Evolutionary conservation across 2,797 vertebrate genomes (phyloP).

Genomic region (Euthynnus affinis): DNA sequence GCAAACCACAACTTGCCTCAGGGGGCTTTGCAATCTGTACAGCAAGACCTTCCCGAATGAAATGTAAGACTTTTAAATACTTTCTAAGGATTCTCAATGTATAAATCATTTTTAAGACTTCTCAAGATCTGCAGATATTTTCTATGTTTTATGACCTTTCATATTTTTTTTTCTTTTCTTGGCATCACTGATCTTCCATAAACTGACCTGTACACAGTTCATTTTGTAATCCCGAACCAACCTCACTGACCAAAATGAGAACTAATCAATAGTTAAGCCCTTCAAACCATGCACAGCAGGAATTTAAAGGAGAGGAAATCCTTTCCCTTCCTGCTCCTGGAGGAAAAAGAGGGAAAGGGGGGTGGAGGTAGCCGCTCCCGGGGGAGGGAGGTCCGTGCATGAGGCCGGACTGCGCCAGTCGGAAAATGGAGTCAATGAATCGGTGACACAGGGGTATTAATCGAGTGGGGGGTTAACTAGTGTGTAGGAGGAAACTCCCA

Average conservation of each 20-base stretch:
- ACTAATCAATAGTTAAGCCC: not conserved
- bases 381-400: conserved; percentile 9
- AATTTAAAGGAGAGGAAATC: conserved; percentile 43
- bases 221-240: not conserved
- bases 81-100: too few species aligned
- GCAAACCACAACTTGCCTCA: too few species aligned
- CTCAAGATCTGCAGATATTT: too few species aligned
- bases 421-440: conserved; percentile 37
- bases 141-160: too few species aligned
- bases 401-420: conserved; percentile 14
- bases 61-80: too few species aligned
- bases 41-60: too few species aligned
- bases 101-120: too few species aligned
- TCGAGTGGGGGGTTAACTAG: not conserved
- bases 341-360: not conserved
- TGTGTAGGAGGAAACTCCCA: conserved; percentile 42
- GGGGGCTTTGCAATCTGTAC: too few species aligned
- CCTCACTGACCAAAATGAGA: not conserved
- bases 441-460: conserved; percentile 4
- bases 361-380: not conserved
- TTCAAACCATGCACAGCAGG: conserved; percentile 24
- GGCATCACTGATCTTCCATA: too few species aligned
- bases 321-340: conserved; percentile 32
- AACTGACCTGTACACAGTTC: too few species aligned
- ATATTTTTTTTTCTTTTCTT: too few species aligned